Percentiles rank a stretch among this genome's conserved stretches.
Evolutionary conservation across 2,113 vertebrate species (phyloP).

Genomic region (Pholis gunnellus): DNA sequence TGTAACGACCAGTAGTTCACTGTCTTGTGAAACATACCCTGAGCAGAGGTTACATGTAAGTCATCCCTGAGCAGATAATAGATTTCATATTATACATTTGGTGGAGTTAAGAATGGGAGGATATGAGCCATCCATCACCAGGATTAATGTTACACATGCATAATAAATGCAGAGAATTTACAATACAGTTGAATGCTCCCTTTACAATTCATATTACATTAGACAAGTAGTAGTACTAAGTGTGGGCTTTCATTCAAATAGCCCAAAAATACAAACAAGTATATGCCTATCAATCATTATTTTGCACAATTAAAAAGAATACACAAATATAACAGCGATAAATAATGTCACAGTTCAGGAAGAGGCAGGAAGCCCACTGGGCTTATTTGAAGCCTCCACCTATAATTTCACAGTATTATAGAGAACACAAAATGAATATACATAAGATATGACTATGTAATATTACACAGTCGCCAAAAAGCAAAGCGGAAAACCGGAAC

Average conservation of each 20-base stretch:
- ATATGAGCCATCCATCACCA: background rate
- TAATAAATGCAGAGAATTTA: background rate
- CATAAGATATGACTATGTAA: background rate
- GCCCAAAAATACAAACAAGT: background rate
- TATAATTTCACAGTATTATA: background rate
- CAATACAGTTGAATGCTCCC: background rate
- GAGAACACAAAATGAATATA: background rate
- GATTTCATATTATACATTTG: background rate
- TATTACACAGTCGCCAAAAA: background rate
- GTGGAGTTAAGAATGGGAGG: background rate
- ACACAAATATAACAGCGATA: background rate
- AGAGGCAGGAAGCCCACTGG: background rate
- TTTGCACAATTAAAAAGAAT: background rate
- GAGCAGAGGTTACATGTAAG: conserved; percentile 54
- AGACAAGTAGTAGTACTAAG: background rate
- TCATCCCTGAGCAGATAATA: background rate
- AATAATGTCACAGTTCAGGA: background rate
- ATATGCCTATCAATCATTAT: background rate
- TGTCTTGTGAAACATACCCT: background rate
- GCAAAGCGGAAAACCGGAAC: background rate
- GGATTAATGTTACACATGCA: background rate
- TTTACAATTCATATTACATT: background rate
- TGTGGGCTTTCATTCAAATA: background rate
- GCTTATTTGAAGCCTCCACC: background rate
- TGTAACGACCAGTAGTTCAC: background rate